Evolutionary conservation across 1,140 invertebrate species (phyloP).

Genomic region (Drosophila watanabei): DNA sequence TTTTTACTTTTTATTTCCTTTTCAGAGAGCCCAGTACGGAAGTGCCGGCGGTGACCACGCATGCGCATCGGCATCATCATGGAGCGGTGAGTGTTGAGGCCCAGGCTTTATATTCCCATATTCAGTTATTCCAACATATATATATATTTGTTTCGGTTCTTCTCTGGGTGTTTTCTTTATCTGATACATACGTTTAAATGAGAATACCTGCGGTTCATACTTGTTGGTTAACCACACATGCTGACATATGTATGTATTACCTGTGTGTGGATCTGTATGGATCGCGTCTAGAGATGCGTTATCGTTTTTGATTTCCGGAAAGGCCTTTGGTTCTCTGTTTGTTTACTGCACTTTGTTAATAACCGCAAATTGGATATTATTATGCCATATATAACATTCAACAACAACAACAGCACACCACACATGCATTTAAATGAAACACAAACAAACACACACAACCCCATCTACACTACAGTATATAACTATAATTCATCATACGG

Average conservation of each 20-base stretch:
- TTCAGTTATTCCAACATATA: constrained; percentile 19
- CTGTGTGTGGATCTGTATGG: constrained; percentile 43
- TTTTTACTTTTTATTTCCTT: neutral
- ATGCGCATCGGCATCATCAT: constrained; percentile 89
- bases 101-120: neutral
- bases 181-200: constrained; percentile 42
- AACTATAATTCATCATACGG: constrained; percentile 76
- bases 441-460: constrained; percentile 23
- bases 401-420: constrained; percentile 13
- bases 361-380: constrained; percentile 52
- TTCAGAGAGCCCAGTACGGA: constrained; percentile 72
- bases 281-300: constrained; percentile 40
- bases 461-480: constrained; percentile 49
- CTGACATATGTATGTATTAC: constrained; percentile 45
- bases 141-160: constrained; percentile 42
- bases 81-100: constrained; percentile 85
- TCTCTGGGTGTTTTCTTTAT: constrained; percentile 62
- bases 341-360: constrained; percentile 77
- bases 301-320: constrained; percentile 63
- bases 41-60: constrained; percentile 84
- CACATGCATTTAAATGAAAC: constrained; percentile 40
- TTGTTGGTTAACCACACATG: constrained; percentile 51
- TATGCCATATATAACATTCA: constrained; percentile 15
- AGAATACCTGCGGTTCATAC: constrained; percentile 57
- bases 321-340: constrained; percentile 53